Conservation (phyloP, 2,888 invertebrate genomes). For the Allygus modestus region DNA sequence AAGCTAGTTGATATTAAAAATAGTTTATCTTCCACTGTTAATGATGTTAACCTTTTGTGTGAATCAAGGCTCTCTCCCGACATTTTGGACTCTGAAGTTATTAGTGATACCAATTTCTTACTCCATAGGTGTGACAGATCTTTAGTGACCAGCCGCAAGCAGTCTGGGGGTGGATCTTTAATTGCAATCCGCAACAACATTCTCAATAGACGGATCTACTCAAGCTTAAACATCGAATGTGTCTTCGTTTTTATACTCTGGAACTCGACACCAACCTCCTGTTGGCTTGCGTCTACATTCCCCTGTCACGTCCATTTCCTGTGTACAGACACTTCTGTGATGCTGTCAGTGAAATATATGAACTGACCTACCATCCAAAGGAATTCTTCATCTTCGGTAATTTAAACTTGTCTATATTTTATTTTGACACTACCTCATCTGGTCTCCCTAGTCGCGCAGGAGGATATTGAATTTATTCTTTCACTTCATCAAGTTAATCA, state of each 20-base stretch:
- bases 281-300: constrained; percentile 15
- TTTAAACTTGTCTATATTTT: constrained; percentile 12
- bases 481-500: constrained; percentile 37
- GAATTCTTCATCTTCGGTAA: constrained; percentile 26
- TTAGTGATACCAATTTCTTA: background rate
- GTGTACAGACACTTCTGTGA: constrained; percentile 4
- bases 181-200: constrained; percentile 30
- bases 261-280: background rate
- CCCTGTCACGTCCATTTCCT: background rate
- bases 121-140: constrained; percentile 30
- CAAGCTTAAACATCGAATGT: background rate
- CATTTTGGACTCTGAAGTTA: constrained; percentile 7
- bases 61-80: constrained; percentile 22
- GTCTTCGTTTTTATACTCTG: constrained; percentile 10
- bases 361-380: background rate
- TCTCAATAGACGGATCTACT: background rate
- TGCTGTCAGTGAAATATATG: background rate
- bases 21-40: background rate
- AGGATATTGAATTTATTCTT: background rate
- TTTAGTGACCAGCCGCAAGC: background rate
- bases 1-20: constrained; percentile 15
- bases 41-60: constrained; percentile 25
- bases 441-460: background rate
- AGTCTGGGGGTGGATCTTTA: constrained; percentile 29
- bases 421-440: background rate